These are phyloP conservation scores for Dyspetes luteomarginatus DNA, from an alignment of 2,888 invertebrate species.

Conservation along the genomic window DNA sequence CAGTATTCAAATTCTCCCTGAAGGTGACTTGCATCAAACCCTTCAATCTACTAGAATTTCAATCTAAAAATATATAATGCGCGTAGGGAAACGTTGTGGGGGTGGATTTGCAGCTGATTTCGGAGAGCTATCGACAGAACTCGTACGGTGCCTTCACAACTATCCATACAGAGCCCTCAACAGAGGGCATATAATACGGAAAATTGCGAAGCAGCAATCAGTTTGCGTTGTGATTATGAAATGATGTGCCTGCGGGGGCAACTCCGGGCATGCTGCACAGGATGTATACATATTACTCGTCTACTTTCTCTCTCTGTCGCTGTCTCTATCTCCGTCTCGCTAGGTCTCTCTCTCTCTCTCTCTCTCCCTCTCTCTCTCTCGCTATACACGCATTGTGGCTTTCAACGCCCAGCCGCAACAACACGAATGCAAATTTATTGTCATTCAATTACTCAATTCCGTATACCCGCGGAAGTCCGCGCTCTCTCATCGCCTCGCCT, in stretches of 20 bases:
- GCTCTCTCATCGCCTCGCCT: conserved; percentile 29
- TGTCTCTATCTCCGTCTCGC: conserved; percentile 20
- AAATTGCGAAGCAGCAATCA: conserved; percentile 76
- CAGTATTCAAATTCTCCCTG: too few species aligned
- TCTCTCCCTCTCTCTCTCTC: conserved; percentile 71
- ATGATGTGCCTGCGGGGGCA: conserved; percentile 74
- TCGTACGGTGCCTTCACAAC: conserved; percentile 25
- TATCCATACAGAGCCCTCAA: conserved; percentile 27
- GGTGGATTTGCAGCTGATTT: conserved; percentile 14
- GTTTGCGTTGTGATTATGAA: conserved; percentile 80
- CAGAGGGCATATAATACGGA: conserved; percentile 66
- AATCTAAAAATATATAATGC: conserved; percentile 3
- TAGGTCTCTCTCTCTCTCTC: conserved; percentile 25
- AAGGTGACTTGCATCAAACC: neutral
- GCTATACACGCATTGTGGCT: conserved; percentile 78
- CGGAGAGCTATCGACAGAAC: conserved; percentile 39
- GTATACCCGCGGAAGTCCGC: conserved; percentile 66
- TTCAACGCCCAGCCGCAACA: conserved; percentile 77
- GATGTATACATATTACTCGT: conserved; percentile 33
- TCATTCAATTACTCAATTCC: conserved; percentile 82
- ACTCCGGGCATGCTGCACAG: conserved; percentile 48
- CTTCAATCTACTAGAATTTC: neutral
- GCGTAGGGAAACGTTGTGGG: neutral
- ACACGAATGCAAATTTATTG: conserved; percentile 82
- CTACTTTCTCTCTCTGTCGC: conserved; percentile 30